Conservation (phyloP, 1,140 invertebrate species). For the Platorchestia sp. region DNA sequence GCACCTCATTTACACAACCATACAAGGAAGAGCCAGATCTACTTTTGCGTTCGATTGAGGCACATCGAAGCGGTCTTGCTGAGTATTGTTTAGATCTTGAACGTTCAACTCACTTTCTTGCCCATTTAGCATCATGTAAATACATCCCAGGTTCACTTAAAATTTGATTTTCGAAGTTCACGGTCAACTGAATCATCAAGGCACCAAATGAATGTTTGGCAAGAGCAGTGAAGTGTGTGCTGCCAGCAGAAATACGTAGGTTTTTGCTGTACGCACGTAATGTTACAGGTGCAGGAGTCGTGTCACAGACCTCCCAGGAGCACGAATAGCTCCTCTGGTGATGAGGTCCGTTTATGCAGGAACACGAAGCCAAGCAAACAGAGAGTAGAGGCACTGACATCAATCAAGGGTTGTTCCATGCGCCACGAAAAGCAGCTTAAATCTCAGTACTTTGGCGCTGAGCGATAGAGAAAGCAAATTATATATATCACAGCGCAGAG, state of each 20-base stretch:
- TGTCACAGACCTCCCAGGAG: background rate
- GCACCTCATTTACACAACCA: background rate
- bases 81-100: background rate
- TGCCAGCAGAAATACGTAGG: background rate
- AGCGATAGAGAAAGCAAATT: background rate
- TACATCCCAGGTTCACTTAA: background rate
- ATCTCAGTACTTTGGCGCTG: background rate
- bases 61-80: background rate
- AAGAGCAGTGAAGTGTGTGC: background rate
- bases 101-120: background rate
- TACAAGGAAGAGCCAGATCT: background rate
- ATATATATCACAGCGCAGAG: background rate
- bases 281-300: background rate
- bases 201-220: background rate
- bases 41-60: background rate
- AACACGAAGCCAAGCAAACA: slow-evolving; percentile 27
- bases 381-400: background rate
- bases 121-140: background rate
- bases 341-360: slow-evolving; percentile 23
- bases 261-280: background rate
- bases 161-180: background rate
- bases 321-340: background rate
- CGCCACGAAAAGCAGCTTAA: background rate
- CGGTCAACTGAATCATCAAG: background rate
- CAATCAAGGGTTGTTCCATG: background rate